Evolutionary conservation across 2,888 invertebrate species (phyloP), one percentile per base, ranked within the genome.

Genomic region (Lepidonotus clava): DNA sequence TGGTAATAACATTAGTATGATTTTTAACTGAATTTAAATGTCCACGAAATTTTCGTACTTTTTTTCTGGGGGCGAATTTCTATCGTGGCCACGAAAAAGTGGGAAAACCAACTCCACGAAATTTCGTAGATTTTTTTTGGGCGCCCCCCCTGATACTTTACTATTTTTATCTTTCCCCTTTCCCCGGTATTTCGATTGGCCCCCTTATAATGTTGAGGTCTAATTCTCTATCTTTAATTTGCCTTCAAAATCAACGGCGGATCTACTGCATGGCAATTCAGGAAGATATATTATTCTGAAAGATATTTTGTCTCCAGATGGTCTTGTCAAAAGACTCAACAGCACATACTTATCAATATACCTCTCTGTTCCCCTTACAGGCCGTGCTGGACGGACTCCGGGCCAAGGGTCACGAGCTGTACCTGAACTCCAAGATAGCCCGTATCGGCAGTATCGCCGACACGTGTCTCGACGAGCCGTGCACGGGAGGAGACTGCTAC

Each of bases 351-450:
- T n/a, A n/a, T n/a, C n/a, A n/a, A n/a, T n/a, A n/a, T n/a, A n/a
- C n/a, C n/a, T n/a, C n/a, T 51, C 11, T 51, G 21, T 51, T 86
- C 36, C 32, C 28, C 40, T 76, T 76, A 36, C 51, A 88, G 87
- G 53, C 46, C 18, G 41, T 89, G n/a, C 11, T 85, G 2, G 32
- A 77, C 1, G 87, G 84, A 6, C 83, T 89, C 24, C 32, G 11
- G 56, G 46, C 53, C 18, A 89, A 86, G 46, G 89, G 89, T 28
- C 89, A 89, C 80, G 61, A 38, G 56, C 8, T 85, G 32, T 8
- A 40, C 0, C n/a, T 14, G 18, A 38, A 21, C 18, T 1, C 1
- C 28, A 41, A n/a, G 18, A 4, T 85, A 24, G 85, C 41, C 14
- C 61, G 56, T 8, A 34, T 85, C 6, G 85, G 85, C 21, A 85